These are phyloP conservation scores for Melangyna quadrimaculata DNA, from an alignment of 2,888 invertebrate genomes.

Conservation along the genomic window DNA sequence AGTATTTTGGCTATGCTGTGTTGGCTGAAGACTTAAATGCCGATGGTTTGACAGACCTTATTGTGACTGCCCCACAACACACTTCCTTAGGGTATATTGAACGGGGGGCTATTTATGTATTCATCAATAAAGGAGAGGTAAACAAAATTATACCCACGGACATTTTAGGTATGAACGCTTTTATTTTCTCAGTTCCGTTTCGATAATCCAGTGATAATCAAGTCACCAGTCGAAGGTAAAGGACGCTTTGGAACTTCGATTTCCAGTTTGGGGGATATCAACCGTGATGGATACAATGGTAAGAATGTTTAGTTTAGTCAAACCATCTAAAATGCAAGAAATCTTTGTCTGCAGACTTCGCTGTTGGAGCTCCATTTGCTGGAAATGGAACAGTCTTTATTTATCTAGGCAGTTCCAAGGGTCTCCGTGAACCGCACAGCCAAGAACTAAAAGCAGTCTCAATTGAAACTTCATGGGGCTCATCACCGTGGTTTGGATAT, in stretches of 20 bases:
- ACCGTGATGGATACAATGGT: constrained; percentile 86
- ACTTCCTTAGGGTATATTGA: constrained; percentile 78
- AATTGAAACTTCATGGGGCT: constrained; percentile 75
- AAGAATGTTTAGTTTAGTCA: neutral
- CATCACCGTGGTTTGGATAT: constrained; percentile 79
- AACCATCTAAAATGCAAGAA: too few species aligned
- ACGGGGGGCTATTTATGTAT: constrained; percentile 80
- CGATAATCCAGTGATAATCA: constrained; percentile 75
- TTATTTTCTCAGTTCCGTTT: constrained; percentile 76
- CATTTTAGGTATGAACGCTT: neutral
- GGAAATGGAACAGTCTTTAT: constrained; percentile 85
- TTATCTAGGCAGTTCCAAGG: constrained; percentile 81
- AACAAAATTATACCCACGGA: neutral
- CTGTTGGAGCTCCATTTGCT: constrained; percentile 86
- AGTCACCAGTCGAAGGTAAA: constrained; percentile 76
- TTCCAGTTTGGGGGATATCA: constrained; percentile 83
- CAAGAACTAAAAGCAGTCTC: constrained; percentile 80
- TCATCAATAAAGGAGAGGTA: constrained; percentile 80
- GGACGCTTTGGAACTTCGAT: constrained; percentile 80
- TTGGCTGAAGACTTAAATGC: constrained; percentile 85
- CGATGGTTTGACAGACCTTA: constrained; percentile 84
- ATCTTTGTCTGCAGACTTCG: constrained; percentile 82
- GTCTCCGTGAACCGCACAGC: constrained; percentile 78
- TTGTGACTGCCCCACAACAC: constrained; percentile 85
- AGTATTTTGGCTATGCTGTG: constrained; percentile 85